A percentile compares a stretch with the other conserved stretches of the same genome.
Evolutionary conservation across 2,888 invertebrate genomes (phyloP).

Genomic region (Limulus polyphemus): DNA sequence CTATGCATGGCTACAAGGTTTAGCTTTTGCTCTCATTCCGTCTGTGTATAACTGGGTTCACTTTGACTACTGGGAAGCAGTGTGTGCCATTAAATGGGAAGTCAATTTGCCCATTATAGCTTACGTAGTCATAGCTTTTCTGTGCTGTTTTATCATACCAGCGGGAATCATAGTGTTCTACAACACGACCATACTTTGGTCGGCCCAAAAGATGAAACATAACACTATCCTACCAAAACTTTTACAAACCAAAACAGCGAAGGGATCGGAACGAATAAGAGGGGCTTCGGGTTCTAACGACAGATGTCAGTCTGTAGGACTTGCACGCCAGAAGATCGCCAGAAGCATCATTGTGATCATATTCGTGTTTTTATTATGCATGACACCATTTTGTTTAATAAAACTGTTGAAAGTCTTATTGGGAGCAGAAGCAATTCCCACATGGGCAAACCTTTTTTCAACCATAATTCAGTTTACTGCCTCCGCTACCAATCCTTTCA

Average conservation of each 20-base stretch:
- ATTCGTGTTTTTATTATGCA: conserved; percentile 34
- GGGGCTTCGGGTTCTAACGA: no score
- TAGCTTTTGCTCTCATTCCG: neutral
- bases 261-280: no score
- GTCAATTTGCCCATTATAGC: no score
- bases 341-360: conserved; percentile 32
- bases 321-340: conserved; percentile 6
- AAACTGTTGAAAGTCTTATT: conserved; percentile 34
- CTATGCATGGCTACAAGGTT: neutral
- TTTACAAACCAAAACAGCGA: conserved; percentile 21
- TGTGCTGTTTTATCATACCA: neutral
- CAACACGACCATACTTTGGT: neutral
- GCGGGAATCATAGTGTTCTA: neutral
- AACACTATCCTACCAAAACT: neutral
- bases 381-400: conserved; percentile 36
- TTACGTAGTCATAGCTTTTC: neutral
- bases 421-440: conserved; percentile 26
- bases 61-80: conserved; percentile 13
- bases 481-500: conserved; percentile 35
- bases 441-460: conserved; percentile 30
- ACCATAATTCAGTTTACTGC: conserved; percentile 32
- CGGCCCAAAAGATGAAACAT: neutral
- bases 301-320: no score
- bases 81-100: conserved; percentile 6
- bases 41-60: conserved; percentile 3